A percentile compares a stretch with the other conserved stretches of the same genome.
Conservation (phyloP, 2,797 vertebrate species). For the Mionectes olivaceus region DNA sequence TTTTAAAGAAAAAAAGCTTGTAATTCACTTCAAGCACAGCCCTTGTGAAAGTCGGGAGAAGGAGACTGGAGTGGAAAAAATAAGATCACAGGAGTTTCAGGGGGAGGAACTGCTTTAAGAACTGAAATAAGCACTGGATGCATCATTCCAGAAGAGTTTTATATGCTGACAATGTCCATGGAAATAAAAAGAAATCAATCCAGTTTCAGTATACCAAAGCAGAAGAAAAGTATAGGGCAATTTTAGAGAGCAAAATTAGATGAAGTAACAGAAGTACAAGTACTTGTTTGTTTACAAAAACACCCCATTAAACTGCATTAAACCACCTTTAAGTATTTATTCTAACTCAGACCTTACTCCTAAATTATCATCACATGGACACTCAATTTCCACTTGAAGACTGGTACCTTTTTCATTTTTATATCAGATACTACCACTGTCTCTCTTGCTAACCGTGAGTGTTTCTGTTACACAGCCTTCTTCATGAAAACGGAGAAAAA, state of each 20-base stretch:
- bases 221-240: background rate
- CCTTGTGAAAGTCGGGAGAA: background rate
- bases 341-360: background rate
- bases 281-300: background rate
- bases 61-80: background rate
- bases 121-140: background rate
- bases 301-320: background rate
- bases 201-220: background rate
- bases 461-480: background rate
- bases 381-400: background rate
- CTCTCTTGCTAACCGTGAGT: background rate
- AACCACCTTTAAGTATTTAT: background rate
- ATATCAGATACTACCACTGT: background rate
- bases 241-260: background rate
- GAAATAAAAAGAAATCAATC: background rate
- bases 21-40: background rate
- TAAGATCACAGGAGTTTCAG: background rate
- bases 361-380: background rate
- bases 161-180: background rate
- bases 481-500: background rate
- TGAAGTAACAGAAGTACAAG: background rate
- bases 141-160: background rate
- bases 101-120: background rate
- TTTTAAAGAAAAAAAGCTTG: background rate
- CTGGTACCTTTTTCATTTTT: background rate